Evolutionary conservation across 2,797 vertebrate genomes (phyloP).

Genomic region (Varecia variegata): DNA sequence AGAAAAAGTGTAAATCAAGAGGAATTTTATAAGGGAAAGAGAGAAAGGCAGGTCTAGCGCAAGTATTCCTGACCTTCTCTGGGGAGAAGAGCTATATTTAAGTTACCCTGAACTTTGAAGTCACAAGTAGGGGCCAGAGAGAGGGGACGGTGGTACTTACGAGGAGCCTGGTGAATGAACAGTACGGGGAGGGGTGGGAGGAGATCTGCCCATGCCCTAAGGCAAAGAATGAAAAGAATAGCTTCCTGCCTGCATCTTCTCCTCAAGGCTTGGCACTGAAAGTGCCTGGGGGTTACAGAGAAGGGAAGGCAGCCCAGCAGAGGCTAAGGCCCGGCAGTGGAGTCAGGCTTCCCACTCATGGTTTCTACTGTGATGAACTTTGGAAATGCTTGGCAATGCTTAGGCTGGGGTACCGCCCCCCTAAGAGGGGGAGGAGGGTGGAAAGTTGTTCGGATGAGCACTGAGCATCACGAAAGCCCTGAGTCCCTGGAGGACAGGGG

Average conservation of each 20-base stretch:
- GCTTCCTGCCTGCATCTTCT: background rate
- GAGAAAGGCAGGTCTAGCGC: background rate
- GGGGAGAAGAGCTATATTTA: background rate
- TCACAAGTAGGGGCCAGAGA: background rate
- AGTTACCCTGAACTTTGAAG: slow-evolving; percentile 1
- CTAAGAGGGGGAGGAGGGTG: background rate
- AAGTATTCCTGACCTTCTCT: background rate
- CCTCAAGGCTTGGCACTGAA: background rate
- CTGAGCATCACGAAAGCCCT: background rate
- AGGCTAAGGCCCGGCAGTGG: background rate
- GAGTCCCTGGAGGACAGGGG: background rate
- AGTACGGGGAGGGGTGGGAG: background rate
- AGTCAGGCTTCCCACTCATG: background rate
- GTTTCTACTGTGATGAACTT: background rate
- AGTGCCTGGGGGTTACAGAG: background rate
- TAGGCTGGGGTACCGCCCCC: background rate
- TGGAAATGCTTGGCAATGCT: background rate
- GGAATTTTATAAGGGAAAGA: background rate
- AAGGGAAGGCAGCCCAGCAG: background rate
- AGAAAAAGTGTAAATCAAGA: background rate
- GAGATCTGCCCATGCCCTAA: background rate
- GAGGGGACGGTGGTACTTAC: background rate
- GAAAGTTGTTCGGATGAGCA: background rate
- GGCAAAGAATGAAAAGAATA: background rate
- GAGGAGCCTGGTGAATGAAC: background rate